Conservation (phyloP, 2,888 invertebrate species). For the Metallyticus violacea region DNA sequence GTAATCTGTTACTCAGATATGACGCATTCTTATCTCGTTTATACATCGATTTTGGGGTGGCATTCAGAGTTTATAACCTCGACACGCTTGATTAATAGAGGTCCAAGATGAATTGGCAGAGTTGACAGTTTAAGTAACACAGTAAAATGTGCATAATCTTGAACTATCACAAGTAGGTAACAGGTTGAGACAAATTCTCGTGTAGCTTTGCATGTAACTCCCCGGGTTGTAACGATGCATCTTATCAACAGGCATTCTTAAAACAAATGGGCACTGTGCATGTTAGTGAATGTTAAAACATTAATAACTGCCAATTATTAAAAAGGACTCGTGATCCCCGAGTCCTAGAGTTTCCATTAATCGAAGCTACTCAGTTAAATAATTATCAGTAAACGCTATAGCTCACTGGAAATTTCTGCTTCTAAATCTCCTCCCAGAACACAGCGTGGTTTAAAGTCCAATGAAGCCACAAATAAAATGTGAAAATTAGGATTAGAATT, state of each 20-base stretch:
- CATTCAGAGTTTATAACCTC: neutral
- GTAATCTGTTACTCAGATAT: neutral
- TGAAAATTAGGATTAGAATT: too few species aligned
- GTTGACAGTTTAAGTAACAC: neutral
- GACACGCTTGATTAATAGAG: neutral
- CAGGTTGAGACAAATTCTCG: neutral
- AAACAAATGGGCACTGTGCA: neutral
- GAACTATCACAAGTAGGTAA: neutral
- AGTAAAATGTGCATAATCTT: neutral
- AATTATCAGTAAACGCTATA: too few species aligned
- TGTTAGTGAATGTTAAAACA: neutral
- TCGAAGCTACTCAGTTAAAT: neutral
- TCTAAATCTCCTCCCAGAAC: too few species aligned
- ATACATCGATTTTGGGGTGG: neutral
- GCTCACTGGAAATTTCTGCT: too few species aligned
- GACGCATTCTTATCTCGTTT: neutral
- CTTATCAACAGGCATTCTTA: neutral
- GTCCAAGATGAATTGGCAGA: neutral
- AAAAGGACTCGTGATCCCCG: neutral
- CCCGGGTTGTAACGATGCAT: neutral
- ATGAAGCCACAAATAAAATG: too few species aligned
- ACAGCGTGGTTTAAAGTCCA: too few species aligned
- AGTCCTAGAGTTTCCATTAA: too few species aligned
- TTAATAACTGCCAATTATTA: neutral
- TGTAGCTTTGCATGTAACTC: neutral